Evolutionary conservation across 2,888 invertebrate genomes (phyloP).

Genomic region (Aphidoletes aphidimyza): DNA sequence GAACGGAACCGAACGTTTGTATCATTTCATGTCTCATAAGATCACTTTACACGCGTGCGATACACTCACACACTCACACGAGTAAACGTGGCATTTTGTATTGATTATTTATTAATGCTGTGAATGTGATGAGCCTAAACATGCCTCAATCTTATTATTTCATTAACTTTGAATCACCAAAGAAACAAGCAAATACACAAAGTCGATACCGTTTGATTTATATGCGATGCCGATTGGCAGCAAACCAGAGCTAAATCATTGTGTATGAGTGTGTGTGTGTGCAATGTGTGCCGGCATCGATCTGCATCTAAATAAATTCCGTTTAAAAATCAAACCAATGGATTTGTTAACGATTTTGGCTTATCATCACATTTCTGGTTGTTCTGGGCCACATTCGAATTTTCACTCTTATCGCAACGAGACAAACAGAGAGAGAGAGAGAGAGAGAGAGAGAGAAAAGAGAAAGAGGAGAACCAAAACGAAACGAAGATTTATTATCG

Average conservation of each 20-base stretch:
- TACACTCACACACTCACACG: no score
- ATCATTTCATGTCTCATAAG: no score
- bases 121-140: slow-evolving; percentile 36
- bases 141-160: slow-evolving; percentile 38
- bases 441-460: no score
- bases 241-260: no score
- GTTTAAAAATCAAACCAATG: neutral
- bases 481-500: slow-evolving; percentile 47
- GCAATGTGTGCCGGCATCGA: no score
- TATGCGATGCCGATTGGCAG: neutral
- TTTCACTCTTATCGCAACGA: neutral
- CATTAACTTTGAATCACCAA: no score
- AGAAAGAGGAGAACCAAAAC: no score
- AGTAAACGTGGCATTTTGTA: neutral
- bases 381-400: neutral
- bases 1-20: no score
- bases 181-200: neutral
- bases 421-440: neutral
- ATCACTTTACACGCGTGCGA: no score
- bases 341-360: slow-evolving; percentile 6
- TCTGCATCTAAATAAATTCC: no score
- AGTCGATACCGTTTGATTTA: neutral
- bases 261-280: no score
- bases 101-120: slow-evolving; percentile 41
- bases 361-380: neutral